Conservation (phyloP, 2,888 invertebrate species). For the Agonopterix arenella region DNA sequence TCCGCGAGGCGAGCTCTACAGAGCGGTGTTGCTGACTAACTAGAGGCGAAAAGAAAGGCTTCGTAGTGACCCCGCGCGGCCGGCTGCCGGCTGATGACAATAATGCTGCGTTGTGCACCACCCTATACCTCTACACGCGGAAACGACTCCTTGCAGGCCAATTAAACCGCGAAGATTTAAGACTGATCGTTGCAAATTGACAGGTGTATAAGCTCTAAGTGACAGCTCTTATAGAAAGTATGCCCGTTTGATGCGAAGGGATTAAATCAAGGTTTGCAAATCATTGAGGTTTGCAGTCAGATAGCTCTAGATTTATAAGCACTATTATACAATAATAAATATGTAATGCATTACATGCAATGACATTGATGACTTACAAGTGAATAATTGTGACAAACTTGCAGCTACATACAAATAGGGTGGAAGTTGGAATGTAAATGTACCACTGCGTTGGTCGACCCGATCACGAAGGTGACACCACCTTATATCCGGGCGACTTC, state of each 20-base stretch:
- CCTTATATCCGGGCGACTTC: conserved; percentile 13
- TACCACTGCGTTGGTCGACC: conserved; percentile 15
- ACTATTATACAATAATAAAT: no score
- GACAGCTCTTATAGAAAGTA: conserved; percentile 6
- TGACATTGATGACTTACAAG: no score
- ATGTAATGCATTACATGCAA: no score
- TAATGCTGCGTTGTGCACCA: conserved; percentile 13
- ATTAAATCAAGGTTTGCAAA: no score
- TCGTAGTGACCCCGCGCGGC: conserved; percentile 28
- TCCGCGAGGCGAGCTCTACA: conserved; percentile 38
- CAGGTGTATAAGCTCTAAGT: conserved; percentile 1
- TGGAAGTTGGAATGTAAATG: conserved; percentile 16
- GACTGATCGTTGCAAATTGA: conserved; percentile 7
- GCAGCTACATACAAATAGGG: neutral
- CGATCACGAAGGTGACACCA: conserved; percentile 18
- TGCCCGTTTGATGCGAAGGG: no score
- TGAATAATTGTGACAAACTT: no score
- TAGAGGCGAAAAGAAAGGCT: conserved; percentile 47
- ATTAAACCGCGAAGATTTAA: conserved; percentile 21
- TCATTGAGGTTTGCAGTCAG: no score
- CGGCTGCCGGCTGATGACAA: conserved; percentile 33
- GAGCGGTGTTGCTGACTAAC: conserved; percentile 42
- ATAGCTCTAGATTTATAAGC: no score
- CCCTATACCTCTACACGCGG: conserved; percentile 17
- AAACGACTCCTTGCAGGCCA: conserved; percentile 21